Evolutionary conservation across 2,113 vertebrate genomes (phyloP).

Genomic region (Nibea coibor): DNA sequence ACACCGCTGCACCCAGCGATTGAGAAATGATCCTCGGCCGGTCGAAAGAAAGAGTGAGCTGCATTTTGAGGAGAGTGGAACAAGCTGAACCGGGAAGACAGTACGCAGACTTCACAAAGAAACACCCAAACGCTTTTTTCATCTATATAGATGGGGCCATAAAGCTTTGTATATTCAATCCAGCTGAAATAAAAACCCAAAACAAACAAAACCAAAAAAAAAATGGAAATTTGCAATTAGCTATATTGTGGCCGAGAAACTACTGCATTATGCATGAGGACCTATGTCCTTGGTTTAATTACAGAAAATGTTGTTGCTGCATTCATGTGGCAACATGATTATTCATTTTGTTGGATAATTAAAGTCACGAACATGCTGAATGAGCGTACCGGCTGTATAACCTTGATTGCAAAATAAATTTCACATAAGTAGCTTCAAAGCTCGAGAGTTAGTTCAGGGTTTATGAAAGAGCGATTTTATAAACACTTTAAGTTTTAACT

Average conservation of each 20-base stretch:
- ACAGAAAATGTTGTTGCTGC: constrained; percentile 31
- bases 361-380: constrained; percentile 60
- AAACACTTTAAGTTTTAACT: neutral
- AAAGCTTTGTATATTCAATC: neutral
- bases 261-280: constrained; percentile 69
- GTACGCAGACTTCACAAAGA: neutral
- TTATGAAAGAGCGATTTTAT: constrained; percentile 12
- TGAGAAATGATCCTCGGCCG: neutral
- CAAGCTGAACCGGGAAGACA: neutral
- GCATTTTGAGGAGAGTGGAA: neutral
- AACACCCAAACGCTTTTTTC: neutral
- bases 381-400: constrained; percentile 19
- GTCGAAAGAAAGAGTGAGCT: neutral
- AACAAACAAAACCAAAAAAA: too few species aligned
- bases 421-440: constrained; percentile 55
- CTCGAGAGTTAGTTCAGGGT: constrained; percentile 34
- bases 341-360: constrained; percentile 72
- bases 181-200: neutral
- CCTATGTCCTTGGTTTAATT: constrained; percentile 60
- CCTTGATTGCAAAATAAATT: constrained; percentile 61
- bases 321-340: constrained; percentile 50
- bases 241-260: constrained; percentile 24
- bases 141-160: neutral
- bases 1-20: constrained; percentile 9
- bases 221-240: constrained; percentile 2